These are phyloP conservation scores for Apocheima hispidaria DNA, from an alignment of 2,888 invertebrate species.

Conservation along the genomic window DNA sequence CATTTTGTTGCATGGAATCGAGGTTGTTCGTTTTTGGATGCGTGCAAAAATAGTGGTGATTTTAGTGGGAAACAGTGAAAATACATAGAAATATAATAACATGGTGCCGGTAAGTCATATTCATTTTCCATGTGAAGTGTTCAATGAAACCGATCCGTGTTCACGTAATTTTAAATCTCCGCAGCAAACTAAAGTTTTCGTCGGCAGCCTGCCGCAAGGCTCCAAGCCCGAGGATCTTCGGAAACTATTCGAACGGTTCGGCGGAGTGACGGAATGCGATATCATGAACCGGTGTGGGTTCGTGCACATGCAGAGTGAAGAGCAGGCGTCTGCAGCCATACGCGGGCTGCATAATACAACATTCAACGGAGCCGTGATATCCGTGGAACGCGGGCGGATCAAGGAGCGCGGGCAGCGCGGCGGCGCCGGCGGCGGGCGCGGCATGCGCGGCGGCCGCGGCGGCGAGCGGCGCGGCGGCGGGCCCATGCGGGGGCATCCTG, in stretches of 20 bases:
- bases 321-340: constrained; percentile 93
- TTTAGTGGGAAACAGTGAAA: constrained; percentile 28
- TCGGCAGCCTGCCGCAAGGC: constrained; percentile 95
- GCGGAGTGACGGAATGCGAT: constrained; percentile 96
- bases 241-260: constrained; percentile 94
- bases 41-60: constrained; percentile 35
- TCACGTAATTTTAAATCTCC: constrained; percentile 52
- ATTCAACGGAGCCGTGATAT: constrained; percentile 94
- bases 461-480: constrained; percentile 69
- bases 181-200: constrained; percentile 95
- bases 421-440: constrained; percentile 77
- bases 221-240: constrained; percentile 94
- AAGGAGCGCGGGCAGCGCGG: constrained; percentile 88
- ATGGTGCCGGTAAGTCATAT: constrained; percentile 79
- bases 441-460: constrained; percentile 78
- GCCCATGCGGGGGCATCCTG: constrained; percentile 62
- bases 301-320: constrained; percentile 94
- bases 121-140: background rate
- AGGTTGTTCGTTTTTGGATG: constrained; percentile 42
- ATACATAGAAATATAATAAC: constrained; percentile 34
- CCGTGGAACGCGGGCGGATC: constrained; percentile 93
- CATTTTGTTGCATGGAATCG: constrained; percentile 49
- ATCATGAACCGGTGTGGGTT: constrained; percentile 98
- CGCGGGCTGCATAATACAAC: constrained; percentile 92
- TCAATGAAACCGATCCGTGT: background rate